These are phyloP conservation scores for Lasioglossum zephyrum DNA, from an alignment of 2,888 invertebrate species.

Conservation along the genomic window DNA sequence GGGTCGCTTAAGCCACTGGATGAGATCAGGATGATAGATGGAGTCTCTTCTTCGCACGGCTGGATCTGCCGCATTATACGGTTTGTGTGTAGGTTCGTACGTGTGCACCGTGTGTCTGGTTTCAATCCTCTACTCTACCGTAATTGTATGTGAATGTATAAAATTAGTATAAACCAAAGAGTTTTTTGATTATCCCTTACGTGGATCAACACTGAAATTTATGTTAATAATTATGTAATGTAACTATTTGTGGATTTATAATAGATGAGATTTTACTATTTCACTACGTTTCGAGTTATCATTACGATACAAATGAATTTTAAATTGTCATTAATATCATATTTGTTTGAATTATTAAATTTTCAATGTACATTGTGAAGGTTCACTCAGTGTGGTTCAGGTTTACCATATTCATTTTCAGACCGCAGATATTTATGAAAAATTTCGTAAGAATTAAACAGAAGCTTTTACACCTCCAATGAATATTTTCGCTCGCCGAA, in stretches of 20 bases:
- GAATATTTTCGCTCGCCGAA: neutral
- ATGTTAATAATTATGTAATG: neutral
- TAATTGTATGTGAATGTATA: neutral
- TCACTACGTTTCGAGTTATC: neutral
- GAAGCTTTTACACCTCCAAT: neutral
- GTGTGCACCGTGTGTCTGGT: neutral
- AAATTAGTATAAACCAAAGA: neutral
- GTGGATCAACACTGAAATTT: neutral
- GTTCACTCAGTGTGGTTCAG: neutral
- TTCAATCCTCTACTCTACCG: neutral
- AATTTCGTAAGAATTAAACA: neutral
- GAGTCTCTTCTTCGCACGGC: slow-evolving; percentile 68
- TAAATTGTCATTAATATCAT: too few species aligned
- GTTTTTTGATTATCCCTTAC: too few species aligned
- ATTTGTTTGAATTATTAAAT: neutral
- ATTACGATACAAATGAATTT: neutral
- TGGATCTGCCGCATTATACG: slow-evolving; percentile 70
- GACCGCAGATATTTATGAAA: neutral
- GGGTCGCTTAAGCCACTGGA: slow-evolving; percentile 75
- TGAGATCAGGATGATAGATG: slow-evolving; percentile 78
- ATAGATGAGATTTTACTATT: neutral
- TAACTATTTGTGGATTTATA: neutral
- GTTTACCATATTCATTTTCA: neutral
- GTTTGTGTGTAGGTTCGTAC: slow-evolving; percentile 43
- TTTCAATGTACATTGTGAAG: neutral